A percentile compares a stretch with the other conserved stretches of the same genome.
phyloP scores from a whole-genome alignment of 2,888 invertebrate genomes.

The Leptopilina myrica region DNA sequence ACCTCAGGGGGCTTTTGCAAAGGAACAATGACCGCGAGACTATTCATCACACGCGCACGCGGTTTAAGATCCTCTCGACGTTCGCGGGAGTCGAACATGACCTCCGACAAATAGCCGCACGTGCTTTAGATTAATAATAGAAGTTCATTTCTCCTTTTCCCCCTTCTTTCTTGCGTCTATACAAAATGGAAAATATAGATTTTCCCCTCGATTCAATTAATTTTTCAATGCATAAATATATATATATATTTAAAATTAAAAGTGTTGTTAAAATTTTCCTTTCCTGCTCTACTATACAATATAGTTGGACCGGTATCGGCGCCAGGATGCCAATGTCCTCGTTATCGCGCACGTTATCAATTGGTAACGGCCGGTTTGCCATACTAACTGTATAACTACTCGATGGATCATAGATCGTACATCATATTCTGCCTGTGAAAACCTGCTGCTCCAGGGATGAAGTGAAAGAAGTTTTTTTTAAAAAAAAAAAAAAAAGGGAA shows the following conservation, averaged over 20 bases:
- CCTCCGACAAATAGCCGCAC: constrained; percentile 33
- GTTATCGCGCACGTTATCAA: constrained; percentile 71
- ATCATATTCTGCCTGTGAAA: constrained; percentile 65
- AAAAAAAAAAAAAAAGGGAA: no score
- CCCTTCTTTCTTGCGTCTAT: no score
- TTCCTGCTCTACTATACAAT: no score
- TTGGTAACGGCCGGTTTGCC: constrained; percentile 63
- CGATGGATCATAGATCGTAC: constrained; percentile 68
- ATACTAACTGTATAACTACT: constrained; percentile 56
- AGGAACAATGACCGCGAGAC: constrained; percentile 35
- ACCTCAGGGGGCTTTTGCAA: constrained; percentile 16
- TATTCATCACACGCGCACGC: constrained; percentile 37
- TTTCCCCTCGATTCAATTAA: no score
- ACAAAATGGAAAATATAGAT: no score
- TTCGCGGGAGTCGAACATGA: constrained; percentile 27
- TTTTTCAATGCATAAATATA: no score
- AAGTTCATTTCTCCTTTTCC: background rate
- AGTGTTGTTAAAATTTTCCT: no score
- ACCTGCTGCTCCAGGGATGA: constrained; percentile 55
- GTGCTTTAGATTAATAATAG: constrained; percentile 19
- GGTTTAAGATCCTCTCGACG: constrained; percentile 22
- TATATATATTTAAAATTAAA: no score
- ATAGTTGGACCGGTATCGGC: constrained; percentile 43
- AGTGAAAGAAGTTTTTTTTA: no score
- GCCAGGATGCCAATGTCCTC: constrained; percentile 60